These are phyloP conservation scores for Zosterops hypoxanthus DNA, from an alignment of 2,113 vertebrate genomes.

Conservation along the genomic window DNA sequence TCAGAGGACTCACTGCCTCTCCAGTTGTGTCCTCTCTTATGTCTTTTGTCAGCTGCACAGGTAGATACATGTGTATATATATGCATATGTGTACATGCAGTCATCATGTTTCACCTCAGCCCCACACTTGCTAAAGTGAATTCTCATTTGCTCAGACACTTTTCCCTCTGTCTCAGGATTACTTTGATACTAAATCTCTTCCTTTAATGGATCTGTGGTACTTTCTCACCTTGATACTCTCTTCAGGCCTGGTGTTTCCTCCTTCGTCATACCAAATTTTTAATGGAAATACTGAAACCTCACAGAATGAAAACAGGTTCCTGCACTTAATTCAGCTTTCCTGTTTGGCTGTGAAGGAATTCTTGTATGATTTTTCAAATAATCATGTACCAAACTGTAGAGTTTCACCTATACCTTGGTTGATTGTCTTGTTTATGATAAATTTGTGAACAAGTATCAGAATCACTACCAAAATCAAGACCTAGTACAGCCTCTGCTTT, in stretches of 20 bases:
- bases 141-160: background rate
- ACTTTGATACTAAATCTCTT: background rate
- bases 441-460: background rate
- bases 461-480: background rate
- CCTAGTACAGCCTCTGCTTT: background rate
- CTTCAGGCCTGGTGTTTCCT: background rate
- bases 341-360: background rate
- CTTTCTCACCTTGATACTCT: background rate
- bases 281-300: background rate
- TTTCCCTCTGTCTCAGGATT: background rate
- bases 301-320: background rate
- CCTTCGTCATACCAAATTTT: background rate
- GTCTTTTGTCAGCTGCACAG: background rate
- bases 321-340: background rate
- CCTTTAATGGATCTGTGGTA: background rate
- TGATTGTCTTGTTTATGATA: background rate
- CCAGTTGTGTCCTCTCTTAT: background rate
- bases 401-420: background rate
- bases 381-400: background rate
- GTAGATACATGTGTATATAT: rapidly evolving
- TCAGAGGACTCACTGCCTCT: background rate
- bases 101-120: background rate
- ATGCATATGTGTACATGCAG: background rate
- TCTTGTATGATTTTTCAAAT: background rate
- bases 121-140: background rate